Base-by-base conservation (phyloP, 2,888 invertebrate genomes). In the Emmelina monodactyla region DNA sequence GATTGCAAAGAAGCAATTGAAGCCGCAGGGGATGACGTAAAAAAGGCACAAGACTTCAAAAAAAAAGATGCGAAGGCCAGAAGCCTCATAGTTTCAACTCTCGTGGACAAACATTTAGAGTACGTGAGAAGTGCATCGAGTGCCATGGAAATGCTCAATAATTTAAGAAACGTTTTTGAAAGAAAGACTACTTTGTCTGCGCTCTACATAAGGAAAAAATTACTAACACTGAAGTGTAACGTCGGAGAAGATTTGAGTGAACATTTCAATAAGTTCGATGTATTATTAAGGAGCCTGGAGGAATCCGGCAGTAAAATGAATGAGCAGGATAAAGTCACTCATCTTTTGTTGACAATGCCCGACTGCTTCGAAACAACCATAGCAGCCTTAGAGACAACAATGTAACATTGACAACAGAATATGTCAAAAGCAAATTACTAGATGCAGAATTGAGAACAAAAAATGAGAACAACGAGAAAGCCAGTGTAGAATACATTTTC, bases 191-290 rank as follows among this genome's bases (percentile, higher is more conserved):
- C 15, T 3, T 29, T 31, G 6, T 31, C 22, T 6, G 22, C 31
- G 6, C 9, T 35, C 2, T 35, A 31, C 25, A 10, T 31, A 13
- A 30, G 15, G 10, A 30, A 22, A 22, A 35, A 22, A 11, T 31
- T 39, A 31, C 31, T 34, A 28, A 40, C 22, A 34, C 28, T 38
- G 15, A 19, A 19, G 19, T 19, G 19, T 19, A 19, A 5, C 19
- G 19, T 6, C 6, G 19, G 9, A 6, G 19, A 9, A 6, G 19
- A 19, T 19, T 19, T 19, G 9, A 19, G 9, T 19, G 5, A 19
- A 19, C 19, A 19, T 19, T 19, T 19, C 19, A 19, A 9, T 19
- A 19, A 19, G 6, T 19, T 19, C 6, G 19, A 19, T 9, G 6
- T 6, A 19, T 19, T 5, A 19, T 6, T 19, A 19, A 9, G 19